Evolutionary conservation across 2,113 vertebrate species (phyloP).

Genomic region (Nannobrachium achirus): DNA sequence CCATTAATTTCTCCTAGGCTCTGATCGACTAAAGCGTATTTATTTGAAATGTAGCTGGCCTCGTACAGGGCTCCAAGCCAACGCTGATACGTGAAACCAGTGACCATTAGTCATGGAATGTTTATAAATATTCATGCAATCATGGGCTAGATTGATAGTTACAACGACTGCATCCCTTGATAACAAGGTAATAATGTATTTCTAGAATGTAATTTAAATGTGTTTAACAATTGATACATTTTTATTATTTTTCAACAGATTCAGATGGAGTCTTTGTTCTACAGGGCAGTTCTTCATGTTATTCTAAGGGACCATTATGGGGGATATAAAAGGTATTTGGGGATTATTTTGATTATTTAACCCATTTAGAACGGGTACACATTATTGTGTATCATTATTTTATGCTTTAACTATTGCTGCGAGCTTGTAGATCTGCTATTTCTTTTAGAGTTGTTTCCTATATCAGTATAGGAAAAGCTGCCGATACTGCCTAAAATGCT

Average conservation of each 20-base stretch:
- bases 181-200: not conserved
- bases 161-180: not conserved
- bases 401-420: too few relatives aligned
- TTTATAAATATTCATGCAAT: conserved; percentile 79
- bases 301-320: conserved; percentile 92
- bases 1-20: conserved; percentile 25
- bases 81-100: conserved; percentile 41
- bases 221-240: not conserved
- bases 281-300: conserved; percentile 93
- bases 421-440: too few relatives aligned
- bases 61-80: conserved; percentile 28
- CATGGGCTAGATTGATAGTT: conserved; percentile 50
- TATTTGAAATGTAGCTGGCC: conserved; percentile 41
- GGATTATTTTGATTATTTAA: too few relatives aligned
- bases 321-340: conserved; percentile 87
- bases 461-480: too few relatives aligned
- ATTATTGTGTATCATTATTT: too few relatives aligned
- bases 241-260: conserved; percentile 78
- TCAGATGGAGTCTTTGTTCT: conserved; percentile 94
- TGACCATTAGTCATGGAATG: conserved; percentile 58
- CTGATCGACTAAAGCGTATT: conserved; percentile 43
- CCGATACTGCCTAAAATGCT: too few relatives aligned
- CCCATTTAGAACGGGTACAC: too few relatives aligned
- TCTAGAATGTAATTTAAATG: not conserved
- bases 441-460: too few relatives aligned